phyloP scores from a whole-genome alignment of 2,113 vertebrate species.

The Neolamprologus tretocephalus region DNA sequence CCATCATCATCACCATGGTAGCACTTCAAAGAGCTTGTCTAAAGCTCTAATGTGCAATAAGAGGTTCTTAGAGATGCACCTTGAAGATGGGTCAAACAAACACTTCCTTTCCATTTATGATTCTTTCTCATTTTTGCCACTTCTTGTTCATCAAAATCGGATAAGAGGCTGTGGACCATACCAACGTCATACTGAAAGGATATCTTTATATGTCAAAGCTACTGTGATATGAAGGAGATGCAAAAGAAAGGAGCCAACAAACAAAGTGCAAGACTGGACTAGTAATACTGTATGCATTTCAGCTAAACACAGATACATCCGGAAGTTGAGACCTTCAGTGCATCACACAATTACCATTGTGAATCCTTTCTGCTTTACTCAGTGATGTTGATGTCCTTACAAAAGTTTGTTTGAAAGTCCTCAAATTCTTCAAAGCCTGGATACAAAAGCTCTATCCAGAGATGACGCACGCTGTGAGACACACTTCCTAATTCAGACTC shows the following conservation, averaged over 20 bases:
- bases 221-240: not conserved
- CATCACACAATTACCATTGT: not conserved
- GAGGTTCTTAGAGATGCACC: not conserved
- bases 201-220: not conserved
- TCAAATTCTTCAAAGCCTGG: not conserved
- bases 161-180: not conserved
- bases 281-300: not conserved
- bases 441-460: not conserved
- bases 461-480: not conserved
- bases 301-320: not conserved
- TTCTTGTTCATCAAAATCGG: not conserved
- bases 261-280: not conserved
- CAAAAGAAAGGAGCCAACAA: not conserved
- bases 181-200: not conserved
- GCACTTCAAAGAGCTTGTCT: slow-evolving; percentile 5
- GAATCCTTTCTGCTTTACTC: not conserved
- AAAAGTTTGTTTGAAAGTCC: not conserved
- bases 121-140: not conserved
- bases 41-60: not conserved
- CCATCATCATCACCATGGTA: slow-evolving; percentile 20
- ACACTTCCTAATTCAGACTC: not conserved
- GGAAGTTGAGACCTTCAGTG: not conserved
- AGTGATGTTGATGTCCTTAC: not conserved
- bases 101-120: not conserved
- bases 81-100: not conserved